Percentiles rank a stretch among this genome's conserved stretches.
Conservation (phyloP, 2,888 invertebrate genomes). For the Aleiodes testaceus region DNA sequence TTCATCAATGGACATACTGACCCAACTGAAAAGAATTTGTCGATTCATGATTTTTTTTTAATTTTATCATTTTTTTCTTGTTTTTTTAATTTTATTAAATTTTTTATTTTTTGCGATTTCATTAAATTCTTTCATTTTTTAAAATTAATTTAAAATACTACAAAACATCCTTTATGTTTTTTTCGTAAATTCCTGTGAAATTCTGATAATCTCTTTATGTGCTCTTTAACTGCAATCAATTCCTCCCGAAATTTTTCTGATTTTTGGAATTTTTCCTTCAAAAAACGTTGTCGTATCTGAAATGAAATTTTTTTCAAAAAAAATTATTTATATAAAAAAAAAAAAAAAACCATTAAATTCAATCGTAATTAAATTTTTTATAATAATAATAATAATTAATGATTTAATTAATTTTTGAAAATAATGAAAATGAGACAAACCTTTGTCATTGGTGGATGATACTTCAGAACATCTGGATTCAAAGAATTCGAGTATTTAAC, state of each 20-base stretch:
- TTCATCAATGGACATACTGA: slow-evolving; percentile 18
- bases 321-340: too few relatives aligned
- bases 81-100: too few relatives aligned
- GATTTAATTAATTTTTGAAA: too few relatives aligned
- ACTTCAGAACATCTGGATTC: slow-evolving; percentile 51
- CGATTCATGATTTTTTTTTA: slow-evolving; percentile 35
- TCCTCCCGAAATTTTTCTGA: slow-evolving; percentile 32
- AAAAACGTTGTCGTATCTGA: background rate
- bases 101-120: slow-evolving; percentile 13
- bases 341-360: too few relatives aligned
- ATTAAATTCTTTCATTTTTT: background rate
- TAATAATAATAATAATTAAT: too few relatives aligned
- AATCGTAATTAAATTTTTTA: too few relatives aligned
- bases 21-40: slow-evolving; percentile 40
- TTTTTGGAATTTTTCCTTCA: background rate
- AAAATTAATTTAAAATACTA: slow-evolving; percentile 28
- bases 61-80: too few relatives aligned
- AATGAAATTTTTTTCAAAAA: background rate
- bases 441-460: slow-evolving; percentile 47
- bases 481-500: slow-evolving; percentile 27
- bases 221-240: slow-evolving; percentile 39
- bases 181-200: slow-evolving; percentile 43
- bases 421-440: too few relatives aligned
- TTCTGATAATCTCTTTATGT: slow-evolving; percentile 45
- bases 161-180: slow-evolving; percentile 5